Percentiles rank a stretch among this genome's conserved stretches.
Evolutionary conservation across 2,797 vertebrate species (phyloP).

Genomic region (Varecia variegata): DNA sequence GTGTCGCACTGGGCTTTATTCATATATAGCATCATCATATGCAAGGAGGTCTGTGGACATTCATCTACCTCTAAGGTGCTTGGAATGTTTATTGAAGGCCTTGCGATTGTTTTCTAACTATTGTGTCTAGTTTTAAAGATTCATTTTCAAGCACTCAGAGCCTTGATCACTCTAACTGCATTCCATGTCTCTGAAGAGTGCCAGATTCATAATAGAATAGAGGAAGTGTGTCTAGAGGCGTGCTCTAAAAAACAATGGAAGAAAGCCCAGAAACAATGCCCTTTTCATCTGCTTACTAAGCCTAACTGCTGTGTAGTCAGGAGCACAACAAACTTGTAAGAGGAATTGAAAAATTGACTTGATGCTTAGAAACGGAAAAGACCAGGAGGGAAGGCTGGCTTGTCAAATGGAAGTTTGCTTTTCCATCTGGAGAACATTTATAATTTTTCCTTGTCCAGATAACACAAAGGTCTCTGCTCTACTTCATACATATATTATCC

Average conservation of each 20-base stretch:
- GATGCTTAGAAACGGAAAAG: conserved; percentile 48
- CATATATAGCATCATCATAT: background rate
- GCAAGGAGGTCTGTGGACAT: background rate
- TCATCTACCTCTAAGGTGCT: background rate
- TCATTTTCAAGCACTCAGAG: conserved; percentile 69
- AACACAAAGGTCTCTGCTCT: conserved; percentile 43
- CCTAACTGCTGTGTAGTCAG: conserved; percentile 45
- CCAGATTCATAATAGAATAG: conserved; percentile 73
- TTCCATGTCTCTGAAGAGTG: conserved; percentile 71
- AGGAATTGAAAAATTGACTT: conserved; percentile 59
- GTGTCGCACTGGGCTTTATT: background rate
- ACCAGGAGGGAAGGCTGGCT: background rate
- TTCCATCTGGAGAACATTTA: background rate
- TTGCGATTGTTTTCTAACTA: conserved; percentile 60
- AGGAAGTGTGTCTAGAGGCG: conserved; percentile 75
- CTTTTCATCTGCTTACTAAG: conserved; percentile 58
- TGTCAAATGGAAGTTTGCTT: conserved; percentile 12
- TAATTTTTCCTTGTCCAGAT: conserved; percentile 51
- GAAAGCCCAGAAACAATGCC: conserved; percentile 70
- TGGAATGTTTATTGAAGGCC: conserved; percentile 57
- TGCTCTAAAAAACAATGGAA: conserved; percentile 74
- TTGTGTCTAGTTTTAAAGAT: conserved; percentile 73
- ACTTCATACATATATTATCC: conserved; percentile 26
- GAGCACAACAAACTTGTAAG: conserved; percentile 38
- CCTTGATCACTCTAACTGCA: conserved; percentile 78